phyloP scores from a whole-genome alignment of 2,888 invertebrate genomes.

The Pseudococcus viburni region DNA sequence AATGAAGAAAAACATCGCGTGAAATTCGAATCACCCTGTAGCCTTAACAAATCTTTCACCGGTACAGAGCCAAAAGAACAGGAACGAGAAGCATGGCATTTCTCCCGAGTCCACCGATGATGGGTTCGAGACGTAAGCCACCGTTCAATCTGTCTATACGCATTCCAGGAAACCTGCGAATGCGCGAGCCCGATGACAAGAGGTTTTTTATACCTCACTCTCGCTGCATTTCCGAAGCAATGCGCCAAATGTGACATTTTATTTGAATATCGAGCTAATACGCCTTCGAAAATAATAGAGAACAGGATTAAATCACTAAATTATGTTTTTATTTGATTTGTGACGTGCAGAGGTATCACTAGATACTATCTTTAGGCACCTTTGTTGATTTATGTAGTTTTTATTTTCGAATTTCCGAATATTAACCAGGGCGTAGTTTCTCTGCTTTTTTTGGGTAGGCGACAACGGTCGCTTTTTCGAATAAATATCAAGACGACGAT shows the following conservation, averaged over 20 bases:
- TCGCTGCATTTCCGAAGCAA: not conserved
- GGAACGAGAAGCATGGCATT: constrained; percentile 40
- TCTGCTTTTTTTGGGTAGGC: not conserved
- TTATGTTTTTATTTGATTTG: constrained; percentile 27
- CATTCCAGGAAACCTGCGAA: constrained; percentile 55
- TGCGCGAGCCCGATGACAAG: constrained; percentile 19
- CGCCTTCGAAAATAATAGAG: not conserved
- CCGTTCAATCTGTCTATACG: constrained; percentile 48
- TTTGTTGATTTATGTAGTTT: constrained; percentile 33
- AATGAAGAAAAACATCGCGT: not conserved
- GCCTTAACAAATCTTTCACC: constrained; percentile 42
- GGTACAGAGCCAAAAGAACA: constrained; percentile 14
- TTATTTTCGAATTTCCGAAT: constrained; percentile 6
- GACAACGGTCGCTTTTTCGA: not conserved
- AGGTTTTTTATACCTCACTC: not conserved
- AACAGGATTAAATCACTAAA: constrained; percentile 35
- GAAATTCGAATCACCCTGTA: constrained; percentile 49
- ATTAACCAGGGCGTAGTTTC: not conserved
- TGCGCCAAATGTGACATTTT: constrained; percentile 30
- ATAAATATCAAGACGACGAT: not conserved
- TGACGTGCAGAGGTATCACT: not conserved
- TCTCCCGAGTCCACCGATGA: constrained; percentile 40
- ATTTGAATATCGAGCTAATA: constrained; percentile 17
- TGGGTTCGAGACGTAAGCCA: constrained; percentile 29
- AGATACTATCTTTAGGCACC: not conserved